These are phyloP conservation scores for Microchrysa polita DNA, from an alignment of 2,888 invertebrate genomes.

Conservation along the genomic window DNA sequence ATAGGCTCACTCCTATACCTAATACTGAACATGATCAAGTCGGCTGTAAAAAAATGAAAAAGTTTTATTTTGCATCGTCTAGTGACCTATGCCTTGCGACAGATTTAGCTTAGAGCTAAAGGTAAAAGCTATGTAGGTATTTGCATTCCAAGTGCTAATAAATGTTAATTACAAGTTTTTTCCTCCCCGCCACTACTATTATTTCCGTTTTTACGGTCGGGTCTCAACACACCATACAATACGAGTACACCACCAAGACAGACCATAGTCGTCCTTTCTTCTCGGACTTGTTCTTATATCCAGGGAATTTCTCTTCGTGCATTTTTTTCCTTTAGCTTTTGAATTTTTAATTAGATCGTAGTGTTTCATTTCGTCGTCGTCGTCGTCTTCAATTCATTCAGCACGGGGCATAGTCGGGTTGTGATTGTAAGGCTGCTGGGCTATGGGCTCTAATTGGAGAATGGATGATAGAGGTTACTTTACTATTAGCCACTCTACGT, in stretches of 20 bases:
- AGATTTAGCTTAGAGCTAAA: constrained; percentile 17
- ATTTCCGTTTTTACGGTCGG: constrained; percentile 29
- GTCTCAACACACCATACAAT: background rate
- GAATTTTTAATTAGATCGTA: constrained; percentile 44
- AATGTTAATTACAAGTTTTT: constrained; percentile 64
- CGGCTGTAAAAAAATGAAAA: constrained; percentile 8
- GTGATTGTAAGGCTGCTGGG: constrained; percentile 39
- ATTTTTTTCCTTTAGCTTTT: constrained; percentile 22
- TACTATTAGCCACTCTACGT: background rate
- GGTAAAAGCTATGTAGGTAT: constrained; percentile 39
- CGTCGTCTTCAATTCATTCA: constrained; percentile 25
- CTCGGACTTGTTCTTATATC: background rate
- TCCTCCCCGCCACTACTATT: constrained; percentile 29
- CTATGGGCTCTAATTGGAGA: constrained; percentile 35
- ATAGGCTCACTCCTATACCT: no score
- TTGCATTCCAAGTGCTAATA: constrained; percentile 58
- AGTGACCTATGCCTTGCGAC: background rate
- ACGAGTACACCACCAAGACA: no score
- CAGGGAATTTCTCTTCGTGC: background rate
- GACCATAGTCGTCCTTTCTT: no score
- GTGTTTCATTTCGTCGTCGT: constrained; percentile 30
- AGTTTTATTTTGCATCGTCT: constrained; percentile 9
- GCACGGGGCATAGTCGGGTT: constrained; percentile 9
- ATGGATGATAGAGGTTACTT: constrained; percentile 40
- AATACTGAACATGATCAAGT: background rate